Base-by-base conservation (phyloP, 2,113 vertebrate genomes). In the Elaphurus davidianus region DNA sequence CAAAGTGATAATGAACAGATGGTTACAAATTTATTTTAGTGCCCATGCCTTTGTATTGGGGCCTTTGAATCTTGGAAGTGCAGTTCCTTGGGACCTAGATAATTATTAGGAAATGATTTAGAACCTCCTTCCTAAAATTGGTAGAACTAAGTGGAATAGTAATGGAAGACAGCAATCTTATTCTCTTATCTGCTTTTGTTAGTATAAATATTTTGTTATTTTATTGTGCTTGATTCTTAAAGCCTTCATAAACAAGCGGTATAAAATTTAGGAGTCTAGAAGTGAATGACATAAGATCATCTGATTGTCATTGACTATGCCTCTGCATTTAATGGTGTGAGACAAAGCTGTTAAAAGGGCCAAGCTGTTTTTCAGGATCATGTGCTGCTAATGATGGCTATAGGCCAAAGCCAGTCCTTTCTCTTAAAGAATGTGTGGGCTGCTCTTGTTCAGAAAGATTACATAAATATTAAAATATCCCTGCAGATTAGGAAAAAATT, bases 41-140 rank as follows among this genome's bases (percentile, higher is more conserved):
- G 52, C 30, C 79, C 30, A 11, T 87, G 23, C 93, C 23, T 91
- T 87, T 88, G 2, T 85, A 71, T 27, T 74, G 36, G 21, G 88
- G n/a, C 60, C 28, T 96, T 93, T 96, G 40, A 87, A n/a, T 96
- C 45, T 91, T 92, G 59, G n/a, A 95, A 96, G 50, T 50, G 27
- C 71, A 92, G 50, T 93, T 97, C 13, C 21, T 94, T 91, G 78
- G 84, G 54, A 60, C 50, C 19, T 57, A 94, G 33, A 45, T 71
- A 47, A 88, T 94, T 83, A 40, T 76, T 86, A 90, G 60, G 59
- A 45, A 96, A 87, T 92, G 40, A 85, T 81, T 33, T 62, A 83
- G 71, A 92, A n/a, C 23, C 52, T 8, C 52, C 43, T 94, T 95
- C 82, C 45, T 90, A 74, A 92, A 97, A 67, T 84, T 59, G 11